Conservation (phyloP, 2,113 vertebrate species). For the Oplegnathus fasciatus region DNA sequence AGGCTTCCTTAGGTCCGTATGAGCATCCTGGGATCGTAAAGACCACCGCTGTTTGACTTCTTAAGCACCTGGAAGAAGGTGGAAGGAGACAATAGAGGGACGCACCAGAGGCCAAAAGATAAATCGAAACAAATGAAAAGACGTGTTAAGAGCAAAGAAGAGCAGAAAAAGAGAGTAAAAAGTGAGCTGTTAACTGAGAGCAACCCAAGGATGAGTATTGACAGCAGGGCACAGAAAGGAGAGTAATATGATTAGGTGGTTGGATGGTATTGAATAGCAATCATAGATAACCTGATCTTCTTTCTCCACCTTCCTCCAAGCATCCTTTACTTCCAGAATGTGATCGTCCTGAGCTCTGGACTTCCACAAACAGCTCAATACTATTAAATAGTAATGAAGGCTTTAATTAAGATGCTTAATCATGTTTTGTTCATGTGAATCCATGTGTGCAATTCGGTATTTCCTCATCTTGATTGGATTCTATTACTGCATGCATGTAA, state of each 20-base stretch:
- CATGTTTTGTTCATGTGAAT: neutral
- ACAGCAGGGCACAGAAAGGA: slow-evolving; percentile 51
- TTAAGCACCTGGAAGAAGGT: slow-evolving; percentile 15
- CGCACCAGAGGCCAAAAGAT: neutral
- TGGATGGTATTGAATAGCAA: slow-evolving; percentile 72
- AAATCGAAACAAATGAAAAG: slow-evolving; percentile 26
- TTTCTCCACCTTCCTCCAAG: slow-evolving; percentile 63
- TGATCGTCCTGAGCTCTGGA: slow-evolving; percentile 43
- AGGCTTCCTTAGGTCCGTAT: slow-evolving; percentile 11
- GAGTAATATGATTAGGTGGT: slow-evolving; percentile 62
- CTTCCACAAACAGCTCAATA: slow-evolving; percentile 69
- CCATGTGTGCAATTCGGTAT: neutral
- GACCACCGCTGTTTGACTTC: neutral
- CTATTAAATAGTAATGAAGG: slow-evolving; percentile 46
- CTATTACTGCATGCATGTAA: neutral
- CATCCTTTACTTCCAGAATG: slow-evolving; percentile 63
- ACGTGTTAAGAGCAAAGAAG: slow-evolving; percentile 20
- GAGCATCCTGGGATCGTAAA: slow-evolving; percentile 30
- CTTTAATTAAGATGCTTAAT: slow-evolving; percentile 31
- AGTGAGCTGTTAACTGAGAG: slow-evolving; percentile 24
- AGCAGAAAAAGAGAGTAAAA: neutral
- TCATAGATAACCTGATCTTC: slow-evolving; percentile 75
- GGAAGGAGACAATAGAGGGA: neutral
- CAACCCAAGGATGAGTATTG: slow-evolving; percentile 52
- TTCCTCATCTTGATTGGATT: slow-evolving; percentile 35